These are phyloP conservation scores for Clarias gariepinus DNA, from an alignment of 2,113 vertebrate genomes.

Conservation along the genomic window DNA sequence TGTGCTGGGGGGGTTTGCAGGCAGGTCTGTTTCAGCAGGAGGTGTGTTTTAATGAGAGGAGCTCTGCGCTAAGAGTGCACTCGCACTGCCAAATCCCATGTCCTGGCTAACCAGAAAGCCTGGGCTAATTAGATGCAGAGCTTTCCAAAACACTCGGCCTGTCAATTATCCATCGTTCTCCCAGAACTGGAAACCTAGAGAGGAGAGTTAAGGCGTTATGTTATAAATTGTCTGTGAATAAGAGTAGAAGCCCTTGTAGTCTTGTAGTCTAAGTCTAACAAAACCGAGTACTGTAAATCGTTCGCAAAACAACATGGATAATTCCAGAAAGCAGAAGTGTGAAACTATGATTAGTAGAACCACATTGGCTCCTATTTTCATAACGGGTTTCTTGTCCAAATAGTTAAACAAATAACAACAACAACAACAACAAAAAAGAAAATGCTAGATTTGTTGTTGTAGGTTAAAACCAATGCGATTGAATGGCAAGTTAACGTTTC, in stretches of 20 bases:
- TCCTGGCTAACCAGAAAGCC: slow-evolving; percentile 80
- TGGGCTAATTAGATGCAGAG: slow-evolving; percentile 84
- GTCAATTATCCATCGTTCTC: slow-evolving; percentile 53
- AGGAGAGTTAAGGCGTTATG: slow-evolving; percentile 36
- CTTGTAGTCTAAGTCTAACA: background rate
- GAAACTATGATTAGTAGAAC: slow-evolving; percentile 7
- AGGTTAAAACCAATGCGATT: background rate
- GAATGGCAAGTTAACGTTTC: background rate
- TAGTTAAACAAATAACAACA: background rate
- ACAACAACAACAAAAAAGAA: background rate
- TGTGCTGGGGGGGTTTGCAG: slow-evolving; percentile 11
- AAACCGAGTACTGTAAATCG: slow-evolving; percentile 25
- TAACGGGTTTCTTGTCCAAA: background rate
- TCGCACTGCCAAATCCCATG: slow-evolving; percentile 81
- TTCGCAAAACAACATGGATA: slow-evolving; percentile 22
- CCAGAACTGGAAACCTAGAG: slow-evolving; percentile 44
- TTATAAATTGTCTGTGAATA: slow-evolving; percentile 50
- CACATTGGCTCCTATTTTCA: background rate
- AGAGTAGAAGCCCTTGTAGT: slow-evolving; percentile 18
- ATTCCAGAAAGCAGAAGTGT: slow-evolving; percentile 15
- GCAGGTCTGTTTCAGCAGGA: slow-evolving; percentile 71
- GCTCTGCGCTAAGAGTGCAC: slow-evolving; percentile 74
- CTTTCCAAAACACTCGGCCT: slow-evolving; percentile 63
- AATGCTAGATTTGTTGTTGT: background rate
- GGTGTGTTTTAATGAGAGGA: slow-evolving; percentile 90